These are phyloP conservation scores for Ascaphus truei DNA, from an alignment of 2,113 vertebrate species.

Conservation along the genomic window DNA sequence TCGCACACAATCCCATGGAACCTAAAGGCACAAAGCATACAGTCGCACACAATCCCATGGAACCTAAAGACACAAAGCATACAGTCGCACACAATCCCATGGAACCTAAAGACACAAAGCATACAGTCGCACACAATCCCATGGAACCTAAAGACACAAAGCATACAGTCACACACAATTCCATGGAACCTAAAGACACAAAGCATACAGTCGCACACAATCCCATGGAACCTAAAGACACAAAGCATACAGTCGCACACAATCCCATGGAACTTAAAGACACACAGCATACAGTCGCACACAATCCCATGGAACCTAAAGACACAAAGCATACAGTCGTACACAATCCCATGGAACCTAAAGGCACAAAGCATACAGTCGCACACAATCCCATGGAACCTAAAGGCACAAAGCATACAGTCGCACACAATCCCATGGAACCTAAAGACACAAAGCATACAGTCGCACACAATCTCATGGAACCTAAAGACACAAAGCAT, in stretches of 20 bases:
- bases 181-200: too few species aligned
- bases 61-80: background rate
- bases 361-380: background rate
- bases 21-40: background rate
- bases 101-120: background rate
- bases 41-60: background rate
- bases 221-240: background rate
- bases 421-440: too few species aligned
- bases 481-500: background rate
- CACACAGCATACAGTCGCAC: background rate
- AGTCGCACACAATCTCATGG: background rate
- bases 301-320: background rate
- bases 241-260: too few species aligned
- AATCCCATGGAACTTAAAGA: too few species aligned
- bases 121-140: background rate
- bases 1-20: too few species aligned
- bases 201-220: background rate
- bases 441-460: background rate
- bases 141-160: background rate
- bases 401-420: background rate
- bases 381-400: background rate
- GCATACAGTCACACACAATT: too few species aligned
- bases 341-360: too few species aligned
- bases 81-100: too few species aligned
- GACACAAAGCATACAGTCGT: background rate